These are phyloP conservation scores for Drosophila paulistorum DNA, from an alignment of 1,140 invertebrate species.

Conservation along the genomic window DNA sequence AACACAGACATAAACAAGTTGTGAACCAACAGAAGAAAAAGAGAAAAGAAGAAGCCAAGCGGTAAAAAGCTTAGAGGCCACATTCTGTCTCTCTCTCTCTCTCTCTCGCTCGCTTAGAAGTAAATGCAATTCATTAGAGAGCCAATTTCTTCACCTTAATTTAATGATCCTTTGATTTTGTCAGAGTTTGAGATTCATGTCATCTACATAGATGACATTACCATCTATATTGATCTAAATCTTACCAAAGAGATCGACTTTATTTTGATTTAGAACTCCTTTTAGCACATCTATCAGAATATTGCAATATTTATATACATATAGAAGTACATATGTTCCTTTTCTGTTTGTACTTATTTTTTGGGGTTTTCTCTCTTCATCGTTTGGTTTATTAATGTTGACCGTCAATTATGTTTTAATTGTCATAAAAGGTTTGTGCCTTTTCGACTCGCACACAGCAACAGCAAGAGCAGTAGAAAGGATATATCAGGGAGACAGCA, in stretches of 20 bases:
- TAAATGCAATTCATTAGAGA: background rate
- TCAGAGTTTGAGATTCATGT: too few species aligned
- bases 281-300: background rate
- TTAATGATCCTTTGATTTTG: background rate
- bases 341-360: constrained; percentile 14
- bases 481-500: constrained; percentile 1
- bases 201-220: too few species aligned
- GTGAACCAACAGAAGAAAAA: constrained; percentile 9
- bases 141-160: too few species aligned
- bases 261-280: background rate
- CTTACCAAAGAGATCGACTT: background rate
- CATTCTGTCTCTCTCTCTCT: too few species aligned
- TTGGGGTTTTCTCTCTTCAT: constrained; percentile 36
- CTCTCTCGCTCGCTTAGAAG: too few species aligned
- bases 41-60: background rate
- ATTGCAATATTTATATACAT: background rate
- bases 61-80: constrained; percentile 7
- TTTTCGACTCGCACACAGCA: background rate
- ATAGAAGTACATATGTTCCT: too few species aligned
- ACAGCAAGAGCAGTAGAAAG: background rate
- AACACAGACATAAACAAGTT: background rate
- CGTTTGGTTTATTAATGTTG: constrained; percentile 82
- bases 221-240: too few species aligned
- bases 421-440: constrained; percentile 82
- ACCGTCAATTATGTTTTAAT: constrained; percentile 83